Base-by-base conservation (phyloP, 2,113 vertebrate genomes). In the Verasper variegatus region DNA sequence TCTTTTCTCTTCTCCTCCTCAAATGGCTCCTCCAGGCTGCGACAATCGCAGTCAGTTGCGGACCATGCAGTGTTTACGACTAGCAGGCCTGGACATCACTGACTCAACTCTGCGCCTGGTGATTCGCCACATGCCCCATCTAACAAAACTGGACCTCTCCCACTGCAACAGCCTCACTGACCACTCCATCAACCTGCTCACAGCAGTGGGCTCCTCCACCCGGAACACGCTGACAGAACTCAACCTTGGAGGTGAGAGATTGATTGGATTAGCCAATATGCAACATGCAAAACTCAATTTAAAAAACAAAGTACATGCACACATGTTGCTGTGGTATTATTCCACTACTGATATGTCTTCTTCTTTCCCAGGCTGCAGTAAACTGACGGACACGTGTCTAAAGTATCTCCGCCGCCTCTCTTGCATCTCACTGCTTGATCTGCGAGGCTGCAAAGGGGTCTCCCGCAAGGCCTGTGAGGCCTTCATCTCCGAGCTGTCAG, bases 11-110 rank as follows among this genome's bases (percentile, higher is more conserved):
- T 9, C 31, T 26, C 52, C 8, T 2, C 35, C 6, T 18, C 13
- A 15, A 45, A 57, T 62, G 57, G 3, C 4, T 14, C 10, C 13
- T 76, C 3, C 86, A 99, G 98, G 97, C 92, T 96, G 97, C 90
- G 96, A 98, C 94, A 97, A 97, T 94, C 97, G 97, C 84, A 98
- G 97, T 92, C 97, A 97, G 92, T 94, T 99, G 88, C 96, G 97
- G 64, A 96, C 95, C 89, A 95, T 99, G 95, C 97, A 96, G 1
- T 97, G 95, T 85, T 96, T 99, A 93, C 96, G 97, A 76, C 95
- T 99, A 62, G 95, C 97, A 0, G 97, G 98, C 56, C 93, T 99
- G 85, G 98, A 99, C 90, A 97, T 99, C 92, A 96, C 96, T 0
- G 98, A 99, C 27, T 95, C 96, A 82, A 98, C 97, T 0, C 93